Evolutionary conservation across 2,888 invertebrate genomes (phyloP).

Genomic region (Selenia dentaria): DNA sequence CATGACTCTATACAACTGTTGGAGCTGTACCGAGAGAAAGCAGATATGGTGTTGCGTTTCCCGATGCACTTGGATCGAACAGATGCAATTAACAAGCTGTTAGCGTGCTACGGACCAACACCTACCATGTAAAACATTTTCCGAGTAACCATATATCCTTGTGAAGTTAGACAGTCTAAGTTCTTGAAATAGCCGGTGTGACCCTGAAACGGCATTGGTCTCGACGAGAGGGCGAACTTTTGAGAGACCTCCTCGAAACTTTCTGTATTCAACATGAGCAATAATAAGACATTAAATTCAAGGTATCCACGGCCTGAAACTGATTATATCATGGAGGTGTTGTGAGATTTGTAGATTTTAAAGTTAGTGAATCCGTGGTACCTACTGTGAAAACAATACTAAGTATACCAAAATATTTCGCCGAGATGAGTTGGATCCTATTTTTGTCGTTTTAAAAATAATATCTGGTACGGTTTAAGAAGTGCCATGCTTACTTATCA

Average conservation of each 20-base stretch:
- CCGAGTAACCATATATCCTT: neutral
- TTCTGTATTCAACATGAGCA: neutral
- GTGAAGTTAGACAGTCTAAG: neutral
- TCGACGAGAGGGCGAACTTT: neutral
- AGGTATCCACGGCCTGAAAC: too few relatives aligned
- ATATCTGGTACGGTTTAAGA: too few relatives aligned
- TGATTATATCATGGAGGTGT: too few relatives aligned
- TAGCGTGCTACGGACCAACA: neutral
- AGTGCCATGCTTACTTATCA: too few relatives aligned
- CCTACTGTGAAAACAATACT: too few relatives aligned
- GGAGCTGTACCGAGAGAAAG: constrained; percentile 64
- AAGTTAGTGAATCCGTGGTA: too few relatives aligned
- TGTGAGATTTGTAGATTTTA: too few relatives aligned
- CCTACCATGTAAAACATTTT: neutral
- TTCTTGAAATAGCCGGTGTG: neutral
- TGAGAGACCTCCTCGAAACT: neutral
- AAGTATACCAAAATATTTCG: too few relatives aligned
- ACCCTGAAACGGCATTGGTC: neutral
- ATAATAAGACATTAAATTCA: too few relatives aligned
- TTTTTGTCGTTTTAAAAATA: too few relatives aligned
- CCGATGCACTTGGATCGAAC: constrained; percentile 58
- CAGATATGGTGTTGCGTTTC: constrained; percentile 69
- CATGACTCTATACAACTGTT: constrained; percentile 63
- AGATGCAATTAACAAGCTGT: constrained; percentile 35
- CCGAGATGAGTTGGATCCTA: too few relatives aligned